Evolutionary conservation across 2,797 vertebrate species (phyloP).

Genomic region (Poeciliopsis paucimaculata): DNA sequence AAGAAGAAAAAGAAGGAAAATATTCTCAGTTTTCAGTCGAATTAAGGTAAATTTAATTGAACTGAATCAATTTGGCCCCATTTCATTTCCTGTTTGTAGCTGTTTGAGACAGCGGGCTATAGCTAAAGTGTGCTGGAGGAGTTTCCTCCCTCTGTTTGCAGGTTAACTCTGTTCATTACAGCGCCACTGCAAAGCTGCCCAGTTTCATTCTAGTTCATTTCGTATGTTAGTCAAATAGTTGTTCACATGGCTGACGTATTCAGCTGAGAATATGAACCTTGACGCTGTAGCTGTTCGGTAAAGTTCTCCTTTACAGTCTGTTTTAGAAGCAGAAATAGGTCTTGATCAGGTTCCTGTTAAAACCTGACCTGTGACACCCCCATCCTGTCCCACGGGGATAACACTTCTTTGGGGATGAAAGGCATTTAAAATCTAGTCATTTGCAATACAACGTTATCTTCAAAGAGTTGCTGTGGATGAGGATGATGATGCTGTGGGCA

Average conservation of each 20-base stretch:
- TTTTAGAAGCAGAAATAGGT: background rate
- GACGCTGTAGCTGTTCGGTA: background rate
- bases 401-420: background rate
- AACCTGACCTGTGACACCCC: background rate
- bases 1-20: background rate
- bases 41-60: background rate
- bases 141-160: background rate
- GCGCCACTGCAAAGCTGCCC: background rate
- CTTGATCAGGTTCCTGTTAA: background rate
- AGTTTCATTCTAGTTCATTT: background rate
- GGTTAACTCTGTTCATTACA: background rate
- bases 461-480: background rate
- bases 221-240: background rate
- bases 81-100: background rate
- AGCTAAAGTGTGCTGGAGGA: background rate
- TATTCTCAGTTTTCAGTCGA: background rate
- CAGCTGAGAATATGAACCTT: background rate
- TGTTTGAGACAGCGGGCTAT: background rate
- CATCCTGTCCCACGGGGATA: background rate
- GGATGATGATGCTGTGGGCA: background rate
- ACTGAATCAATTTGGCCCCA: background rate
- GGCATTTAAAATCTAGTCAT: background rate
- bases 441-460: background rate
- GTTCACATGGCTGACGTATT: background rate
- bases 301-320: background rate